Base-by-base conservation (phyloP, 2,888 invertebrate species). In the Eulithis testata region DNA sequence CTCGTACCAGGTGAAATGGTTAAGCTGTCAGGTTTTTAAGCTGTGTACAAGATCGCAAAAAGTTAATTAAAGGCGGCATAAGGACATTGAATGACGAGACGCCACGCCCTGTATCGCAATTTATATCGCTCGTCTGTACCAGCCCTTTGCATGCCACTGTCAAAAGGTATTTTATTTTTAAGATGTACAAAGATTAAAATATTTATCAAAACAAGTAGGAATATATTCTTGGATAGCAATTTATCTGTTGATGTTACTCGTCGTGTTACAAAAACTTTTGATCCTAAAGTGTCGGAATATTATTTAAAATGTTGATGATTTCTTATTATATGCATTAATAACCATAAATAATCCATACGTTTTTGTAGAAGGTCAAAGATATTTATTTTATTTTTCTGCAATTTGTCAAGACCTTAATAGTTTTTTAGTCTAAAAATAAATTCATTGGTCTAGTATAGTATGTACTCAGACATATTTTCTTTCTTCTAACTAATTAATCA, bases 31-130 rank as follows among this genome's bases (percentile, higher is more conserved):
- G 54, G 44, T 50, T 57, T 52, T 11, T 63, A 60, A 67, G 63
- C 67, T 67, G 60, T 62, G 62, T 60, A 45, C 61, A 62, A 62
- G 60, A 61, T 57, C 73, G 69, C 79, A 84, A 89, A 90, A 89
- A 89, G 89, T 87, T 89, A 90, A 90, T 91, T 87, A 89, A 87
- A 84, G 80, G 80, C 81, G 80, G 77, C 81, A 63, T 65, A 71
- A 74, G 75, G 85, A 88, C 88, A 80, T 80, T 87, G 89, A 90
- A 83, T 86, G 90, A 90, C 84, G 86, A 84, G 80, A 61, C 60
- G 61, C 69, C 78, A 79, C 77, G 89, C 86, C 91, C 78, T 81
- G 82, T 82, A 87, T 89, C 80, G 86, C 87, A 83, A 89, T 91
- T 87, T 86, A 89, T 91, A 60, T 49, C 62, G 66, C 54, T 56